Evolutionary conservation across 2,113 vertebrate genomes (phyloP), one percentile per base, ranked within the genome.

Genomic region (Pithys albifrons): DNA sequence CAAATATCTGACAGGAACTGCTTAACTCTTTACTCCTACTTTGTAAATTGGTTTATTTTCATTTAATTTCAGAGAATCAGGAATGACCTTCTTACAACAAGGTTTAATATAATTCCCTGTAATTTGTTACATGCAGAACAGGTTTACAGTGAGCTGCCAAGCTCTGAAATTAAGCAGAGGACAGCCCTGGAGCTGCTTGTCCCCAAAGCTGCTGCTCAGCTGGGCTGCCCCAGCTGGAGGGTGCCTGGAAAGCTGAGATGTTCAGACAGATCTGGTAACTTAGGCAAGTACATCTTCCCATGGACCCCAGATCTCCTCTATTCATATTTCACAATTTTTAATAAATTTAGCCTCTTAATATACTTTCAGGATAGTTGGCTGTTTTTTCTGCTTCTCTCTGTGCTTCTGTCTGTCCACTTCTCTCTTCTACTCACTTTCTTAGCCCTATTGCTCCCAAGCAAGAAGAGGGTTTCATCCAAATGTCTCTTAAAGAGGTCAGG

Each of bases 291-390:
- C 25, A 24, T 67, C 20, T 86, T 72, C 33, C 39, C 8, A 10
- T 0, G 0, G 39, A 59, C 14, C 4, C 8, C 59, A 69, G 4
- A 23, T 25, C 24, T 70, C 33, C 66, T 25, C 17, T 37, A 8
- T 1, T 1, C 4, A 5, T 55, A 51, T 41, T 19, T 43, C 14
- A 46, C 23, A n/a, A 20, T 69, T 55, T 51, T 8, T 11, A 59
- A 43, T 19, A 59, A 37, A 52, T 69, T 37, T 57, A 14, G 7
- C 7, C 3, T 72, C 9, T 76, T 59, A 55, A 24, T n/a, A 35
- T 14, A 28, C 18, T 46, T 73, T 12, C 31, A 58, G 8, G 3
- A 9, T 51, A 28, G 45, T 41, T 81, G 14, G 14, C 31, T 59
- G 49, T 0, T 19, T 82, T 77, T 67, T n/a, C 19, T 64, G 33